These are phyloP conservation scores for Ashinkailepas kermadecensis DNA, from an alignment of 2,888 invertebrate species.

Conservation along the genomic window DNA sequence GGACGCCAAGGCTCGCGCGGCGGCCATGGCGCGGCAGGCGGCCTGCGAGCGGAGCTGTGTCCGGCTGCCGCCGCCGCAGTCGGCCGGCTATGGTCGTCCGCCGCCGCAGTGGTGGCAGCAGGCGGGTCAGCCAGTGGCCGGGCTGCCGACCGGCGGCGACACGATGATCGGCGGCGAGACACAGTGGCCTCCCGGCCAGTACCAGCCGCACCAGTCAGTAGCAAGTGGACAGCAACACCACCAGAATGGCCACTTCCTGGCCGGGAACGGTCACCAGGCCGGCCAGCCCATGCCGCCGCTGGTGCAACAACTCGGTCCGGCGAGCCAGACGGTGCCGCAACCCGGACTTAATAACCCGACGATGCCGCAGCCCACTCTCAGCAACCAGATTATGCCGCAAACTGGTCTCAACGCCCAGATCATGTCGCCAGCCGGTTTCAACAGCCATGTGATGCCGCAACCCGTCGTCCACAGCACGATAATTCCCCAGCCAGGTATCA, in stretches of 20 bases:
- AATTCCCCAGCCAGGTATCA: too few relatives aligned
- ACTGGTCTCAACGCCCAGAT: too few relatives aligned
- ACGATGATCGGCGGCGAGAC: too few relatives aligned
- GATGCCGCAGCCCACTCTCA: background rate
- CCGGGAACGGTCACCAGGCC: background rate
- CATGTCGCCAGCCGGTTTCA: too few relatives aligned
- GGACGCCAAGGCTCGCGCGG: constrained; percentile 11
- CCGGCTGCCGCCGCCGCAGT: background rate
- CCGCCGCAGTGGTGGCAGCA: background rate
- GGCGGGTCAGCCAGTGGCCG: background rate
- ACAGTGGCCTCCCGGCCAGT: too few relatives aligned
- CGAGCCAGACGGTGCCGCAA: background rate
- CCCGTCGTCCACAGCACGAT: too few relatives aligned
- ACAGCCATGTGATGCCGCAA: background rate
- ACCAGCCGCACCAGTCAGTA: too few relatives aligned
- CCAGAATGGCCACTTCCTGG: too few relatives aligned
- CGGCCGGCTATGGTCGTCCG: background rate
- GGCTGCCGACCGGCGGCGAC: background rate
- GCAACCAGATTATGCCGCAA: too few relatives aligned
- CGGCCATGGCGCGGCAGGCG: constrained; percentile 1
- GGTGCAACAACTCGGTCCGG: background rate
- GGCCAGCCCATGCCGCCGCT: background rate
- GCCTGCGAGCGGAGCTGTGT: background rate
- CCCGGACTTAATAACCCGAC: background rate
- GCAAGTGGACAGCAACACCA: too few relatives aligned